phyloP scores from a whole-genome alignment of 2,888 invertebrate species.

The Caenorhabditis doughertyi region DNA sequence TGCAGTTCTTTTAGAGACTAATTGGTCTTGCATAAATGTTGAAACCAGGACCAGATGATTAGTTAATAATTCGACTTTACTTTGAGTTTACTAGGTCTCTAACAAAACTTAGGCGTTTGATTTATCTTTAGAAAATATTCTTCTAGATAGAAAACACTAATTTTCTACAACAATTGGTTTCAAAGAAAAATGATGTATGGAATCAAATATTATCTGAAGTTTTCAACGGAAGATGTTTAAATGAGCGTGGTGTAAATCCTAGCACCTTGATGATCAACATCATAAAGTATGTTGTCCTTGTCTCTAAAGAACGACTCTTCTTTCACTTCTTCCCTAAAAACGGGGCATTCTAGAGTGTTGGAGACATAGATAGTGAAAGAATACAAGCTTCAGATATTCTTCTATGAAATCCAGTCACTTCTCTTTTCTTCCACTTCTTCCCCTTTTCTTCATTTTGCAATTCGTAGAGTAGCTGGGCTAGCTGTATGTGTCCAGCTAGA shows the following conservation, averaged over 20 bases:
- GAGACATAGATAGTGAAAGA: constrained; percentile 32
- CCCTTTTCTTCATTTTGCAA: constrained; percentile 50
- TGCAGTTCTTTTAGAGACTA: too few relatives aligned
- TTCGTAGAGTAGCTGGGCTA: constrained; percentile 45
- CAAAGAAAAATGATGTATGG: too few relatives aligned
- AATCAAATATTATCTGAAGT: too few relatives aligned
- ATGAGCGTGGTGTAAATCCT: constrained; percentile 20
- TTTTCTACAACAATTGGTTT: too few relatives aligned
- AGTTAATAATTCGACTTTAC: too few relatives aligned
- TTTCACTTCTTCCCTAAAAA: constrained; percentile 1
- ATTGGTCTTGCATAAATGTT: too few relatives aligned
- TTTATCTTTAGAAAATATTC: too few relatives aligned
- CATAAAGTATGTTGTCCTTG: constrained; percentile 36
- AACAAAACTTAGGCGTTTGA: too few relatives aligned
- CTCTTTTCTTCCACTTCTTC: constrained; percentile 38
- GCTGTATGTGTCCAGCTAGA: constrained; percentile 40
- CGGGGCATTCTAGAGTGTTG: background rate
- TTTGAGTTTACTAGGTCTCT: too few relatives aligned
- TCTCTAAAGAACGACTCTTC: constrained; percentile 37
- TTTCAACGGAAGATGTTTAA: background rate
- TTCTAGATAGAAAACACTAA: too few relatives aligned
- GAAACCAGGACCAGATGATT: too few relatives aligned
- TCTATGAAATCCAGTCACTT: constrained; percentile 55
- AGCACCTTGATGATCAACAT: constrained; percentile 29
- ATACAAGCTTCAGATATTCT: constrained; percentile 43